These are phyloP conservation scores for Aphelinus certus DNA, from an alignment of 1,140 invertebrate genomes.

Conservation along the genomic window DNA sequence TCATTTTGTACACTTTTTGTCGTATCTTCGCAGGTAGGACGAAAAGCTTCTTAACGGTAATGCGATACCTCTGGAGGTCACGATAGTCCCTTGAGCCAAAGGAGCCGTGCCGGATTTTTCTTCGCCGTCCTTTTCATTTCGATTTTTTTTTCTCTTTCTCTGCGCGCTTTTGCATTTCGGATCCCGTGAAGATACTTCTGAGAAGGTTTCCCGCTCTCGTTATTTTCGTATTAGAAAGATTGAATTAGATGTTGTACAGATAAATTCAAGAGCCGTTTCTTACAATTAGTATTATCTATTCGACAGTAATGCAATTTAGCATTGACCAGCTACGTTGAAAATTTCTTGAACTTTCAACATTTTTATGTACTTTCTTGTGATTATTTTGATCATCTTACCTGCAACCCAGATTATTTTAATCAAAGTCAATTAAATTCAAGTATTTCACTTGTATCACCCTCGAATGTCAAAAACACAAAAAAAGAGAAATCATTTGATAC, in stretches of 20 bases:
- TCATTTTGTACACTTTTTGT: slow-evolving; percentile 5
- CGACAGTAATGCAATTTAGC: too few relatives aligned
- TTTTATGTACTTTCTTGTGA: too few relatives aligned
- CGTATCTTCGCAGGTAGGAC: slow-evolving; percentile 3
- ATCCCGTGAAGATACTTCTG: slow-evolving; percentile 5
- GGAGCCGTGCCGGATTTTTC: not conserved
- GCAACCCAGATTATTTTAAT: too few relatives aligned
- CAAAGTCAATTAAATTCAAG: too few relatives aligned
- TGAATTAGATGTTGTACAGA: slow-evolving; percentile 12
- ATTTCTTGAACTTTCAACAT: too few relatives aligned
- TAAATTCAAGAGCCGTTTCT: too few relatives aligned
- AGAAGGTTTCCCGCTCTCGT: not conserved
- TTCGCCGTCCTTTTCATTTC: not conserved
- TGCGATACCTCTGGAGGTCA: slow-evolving; percentile 49
- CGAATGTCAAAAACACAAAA: too few relatives aligned
- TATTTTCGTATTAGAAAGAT: slow-evolving; percentile 8
- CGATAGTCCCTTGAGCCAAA: not conserved
- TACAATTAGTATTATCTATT: too few relatives aligned
- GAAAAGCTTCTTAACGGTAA: slow-evolving; percentile 58
- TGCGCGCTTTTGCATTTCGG: slow-evolving; percentile 1
- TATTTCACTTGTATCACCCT: too few relatives aligned
- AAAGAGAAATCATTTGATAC: too few relatives aligned
- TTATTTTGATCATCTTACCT: too few relatives aligned
- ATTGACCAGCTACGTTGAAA: too few relatives aligned
- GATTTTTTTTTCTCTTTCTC: not conserved